Percentiles rank a stretch among this genome's conserved stretches.
Conservation (phyloP, 2,797 vertebrate genomes). For the Australoheros facetus region DNA sequence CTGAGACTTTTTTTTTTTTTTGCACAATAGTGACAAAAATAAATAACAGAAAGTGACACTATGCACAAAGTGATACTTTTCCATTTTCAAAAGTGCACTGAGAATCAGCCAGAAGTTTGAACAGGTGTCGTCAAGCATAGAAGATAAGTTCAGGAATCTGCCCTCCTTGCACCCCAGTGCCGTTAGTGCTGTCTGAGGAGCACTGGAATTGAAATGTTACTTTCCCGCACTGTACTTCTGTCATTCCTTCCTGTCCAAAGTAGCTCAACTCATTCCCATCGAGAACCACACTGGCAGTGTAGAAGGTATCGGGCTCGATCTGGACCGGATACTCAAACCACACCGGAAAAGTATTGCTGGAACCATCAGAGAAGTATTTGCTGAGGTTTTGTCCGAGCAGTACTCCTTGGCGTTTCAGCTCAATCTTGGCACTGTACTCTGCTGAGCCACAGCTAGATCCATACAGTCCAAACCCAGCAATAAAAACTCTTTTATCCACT, state of each 20-base stretch:
- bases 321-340: slow-evolving; percentile 99
- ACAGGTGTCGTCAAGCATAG: slow-evolving; percentile 85
- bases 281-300: slow-evolving; percentile 95
- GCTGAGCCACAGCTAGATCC: slow-evolving; percentile 97
- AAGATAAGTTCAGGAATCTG: slow-evolving; percentile 99
- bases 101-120: slow-evolving; percentile 32
- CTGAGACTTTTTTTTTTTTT: slow-evolving; percentile 27
- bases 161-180: slow-evolving; percentile 96
- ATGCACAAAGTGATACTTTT: slow-evolving; percentile 50
- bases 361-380: slow-evolving; percentile 97
- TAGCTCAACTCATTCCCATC: slow-evolving; percentile 97
- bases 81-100: slow-evolving; percentile 41
- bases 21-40: slow-evolving; percentile 66
- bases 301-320: slow-evolving; percentile 97
- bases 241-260: slow-evolving; percentile 98
- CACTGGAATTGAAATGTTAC: slow-evolving; percentile 99
- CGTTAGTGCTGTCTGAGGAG: slow-evolving; percentile 98
- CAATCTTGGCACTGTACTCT: slow-evolving; percentile 96
- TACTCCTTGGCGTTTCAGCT: slow-evolving; percentile 94
- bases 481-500: slow-evolving; percentile 94
- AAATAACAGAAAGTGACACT: slow-evolving; percentile 62
- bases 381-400: slow-evolving; percentile 93
- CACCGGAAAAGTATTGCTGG: slow-evolving; percentile 96
- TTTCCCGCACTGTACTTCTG: slow-evolving; percentile 97
- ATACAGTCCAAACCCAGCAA: slow-evolving; percentile 95